Conservation (phyloP, 2,113 vertebrate genomes). For the Riparia riparia region DNA sequence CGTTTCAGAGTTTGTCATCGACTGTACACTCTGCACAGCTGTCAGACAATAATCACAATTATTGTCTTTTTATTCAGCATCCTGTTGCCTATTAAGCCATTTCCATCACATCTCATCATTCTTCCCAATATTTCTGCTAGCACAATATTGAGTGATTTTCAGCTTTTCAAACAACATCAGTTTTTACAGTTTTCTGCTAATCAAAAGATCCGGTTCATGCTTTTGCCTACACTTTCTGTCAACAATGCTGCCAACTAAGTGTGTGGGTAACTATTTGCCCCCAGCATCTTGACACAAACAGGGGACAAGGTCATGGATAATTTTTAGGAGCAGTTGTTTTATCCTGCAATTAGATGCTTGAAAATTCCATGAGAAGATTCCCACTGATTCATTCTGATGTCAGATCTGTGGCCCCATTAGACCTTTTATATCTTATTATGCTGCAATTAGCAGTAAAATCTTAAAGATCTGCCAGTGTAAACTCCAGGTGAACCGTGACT, state of each 20-base stretch:
- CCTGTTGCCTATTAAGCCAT: conserved; percentile 40
- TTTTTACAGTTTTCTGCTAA: conserved; percentile 27
- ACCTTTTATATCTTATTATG: neutral
- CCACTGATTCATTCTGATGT: neutral
- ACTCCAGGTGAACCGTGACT: neutral
- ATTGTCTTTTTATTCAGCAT: conserved; percentile 49
- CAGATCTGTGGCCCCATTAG: neutral
- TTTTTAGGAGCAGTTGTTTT: neutral
- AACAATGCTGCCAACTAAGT: neutral
- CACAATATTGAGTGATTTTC: conserved; percentile 24
- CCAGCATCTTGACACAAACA: neutral
- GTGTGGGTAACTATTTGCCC: neutral
- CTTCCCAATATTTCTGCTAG: conserved; percentile 26
- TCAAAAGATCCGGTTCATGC: neutral
- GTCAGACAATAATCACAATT: conserved; percentile 58
- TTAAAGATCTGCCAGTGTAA: neutral
- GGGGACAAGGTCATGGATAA: neutral
- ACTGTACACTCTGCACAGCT: conserved; percentile 36
- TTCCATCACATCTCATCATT: conserved; percentile 20
- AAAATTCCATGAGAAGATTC: neutral
- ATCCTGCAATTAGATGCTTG: neutral
- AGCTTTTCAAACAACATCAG: neutral
- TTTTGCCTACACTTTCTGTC: neutral
- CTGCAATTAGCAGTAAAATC: neutral
- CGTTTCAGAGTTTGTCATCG: neutral